These are phyloP conservation scores for Calliopum simillimum DNA, from an alignment of 2,888 invertebrate genomes.

Conservation along the genomic window DNA sequence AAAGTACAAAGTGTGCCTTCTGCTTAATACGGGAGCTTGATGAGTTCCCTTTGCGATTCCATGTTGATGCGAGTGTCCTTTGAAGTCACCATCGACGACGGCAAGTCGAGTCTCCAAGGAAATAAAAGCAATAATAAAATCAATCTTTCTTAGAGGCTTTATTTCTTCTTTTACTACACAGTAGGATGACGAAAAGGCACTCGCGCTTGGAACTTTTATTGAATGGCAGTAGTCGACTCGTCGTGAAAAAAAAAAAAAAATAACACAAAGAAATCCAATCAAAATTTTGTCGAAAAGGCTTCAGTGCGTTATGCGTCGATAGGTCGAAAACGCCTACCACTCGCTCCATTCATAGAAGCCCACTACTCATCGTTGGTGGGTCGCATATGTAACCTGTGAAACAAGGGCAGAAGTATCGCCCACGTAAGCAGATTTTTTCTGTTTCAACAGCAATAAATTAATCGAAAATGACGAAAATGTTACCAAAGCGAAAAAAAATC, in stretches of 20 bases:
- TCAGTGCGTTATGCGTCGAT: conserved; percentile 19
- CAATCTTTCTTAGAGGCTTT: conserved; percentile 52
- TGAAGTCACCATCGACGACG: conserved; percentile 50
- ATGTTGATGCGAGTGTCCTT: conserved; percentile 49
- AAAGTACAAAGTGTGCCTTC: conserved; percentile 50
- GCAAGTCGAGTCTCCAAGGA: conserved; percentile 57
- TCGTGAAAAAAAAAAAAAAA: not conserved
- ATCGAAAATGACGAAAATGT: not conserved
- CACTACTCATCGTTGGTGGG: no score
- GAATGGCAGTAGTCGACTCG: not conserved
- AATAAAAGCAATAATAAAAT: conserved; percentile 59
- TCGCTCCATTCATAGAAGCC: no score
- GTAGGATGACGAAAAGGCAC: conserved; percentile 31
- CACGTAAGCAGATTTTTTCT: not conserved
- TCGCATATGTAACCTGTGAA: no score
- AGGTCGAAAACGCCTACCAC: not conserved
- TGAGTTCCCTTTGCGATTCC: not conserved
- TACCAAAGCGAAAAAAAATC: no score
- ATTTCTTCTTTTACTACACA: conserved; percentile 24
- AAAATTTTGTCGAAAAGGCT: conserved; percentile 39
- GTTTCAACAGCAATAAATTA: conserved; percentile 40
- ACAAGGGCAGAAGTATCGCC: no score
- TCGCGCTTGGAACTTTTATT: conserved; percentile 12
- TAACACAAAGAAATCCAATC: conserved; percentile 43
- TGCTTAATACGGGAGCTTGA: conserved; percentile 29